These are phyloP conservation scores for Drosophila rellima DNA, from an alignment of 2,888 invertebrate genomes.

Conservation along the genomic window DNA sequence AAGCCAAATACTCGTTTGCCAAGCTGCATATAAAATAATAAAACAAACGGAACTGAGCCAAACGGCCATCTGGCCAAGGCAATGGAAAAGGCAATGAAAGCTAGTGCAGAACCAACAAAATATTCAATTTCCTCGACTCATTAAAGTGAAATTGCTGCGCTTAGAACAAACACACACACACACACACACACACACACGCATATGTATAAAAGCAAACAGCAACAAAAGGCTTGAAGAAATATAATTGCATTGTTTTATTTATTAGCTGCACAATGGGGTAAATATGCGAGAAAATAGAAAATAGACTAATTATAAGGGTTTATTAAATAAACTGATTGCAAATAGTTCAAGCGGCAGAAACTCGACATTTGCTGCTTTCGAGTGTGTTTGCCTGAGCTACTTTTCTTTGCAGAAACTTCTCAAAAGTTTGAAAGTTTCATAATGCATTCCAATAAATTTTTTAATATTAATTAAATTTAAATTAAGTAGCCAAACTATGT, in stretches of 20 bases:
- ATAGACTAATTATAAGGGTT: slow-evolving; percentile 31
- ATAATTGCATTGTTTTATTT: slow-evolving; percentile 6
- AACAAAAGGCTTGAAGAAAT: background rate
- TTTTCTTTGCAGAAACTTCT: background rate
- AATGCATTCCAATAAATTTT: too few relatives aligned
- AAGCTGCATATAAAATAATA: slow-evolving; percentile 65
- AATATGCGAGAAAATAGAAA: slow-evolving; percentile 21
- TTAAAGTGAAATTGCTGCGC: slow-evolving; percentile 81
- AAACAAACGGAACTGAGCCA: slow-evolving; percentile 34
- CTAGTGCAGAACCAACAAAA: slow-evolving; percentile 50
- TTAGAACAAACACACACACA: slow-evolving; percentile 22
- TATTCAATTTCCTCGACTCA: slow-evolving; percentile 82
- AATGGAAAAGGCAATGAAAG: background rate
- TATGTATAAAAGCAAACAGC: background rate
- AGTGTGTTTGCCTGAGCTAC: background rate
- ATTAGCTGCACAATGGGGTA: slow-evolving; percentile 15
- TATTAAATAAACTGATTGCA: slow-evolving; percentile 23
- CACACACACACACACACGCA: background rate
- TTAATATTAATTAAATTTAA: too few relatives aligned
- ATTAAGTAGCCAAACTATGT: too few relatives aligned
- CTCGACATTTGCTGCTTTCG: background rate
- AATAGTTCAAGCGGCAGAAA: background rate
- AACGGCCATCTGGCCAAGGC: slow-evolving; percentile 27
- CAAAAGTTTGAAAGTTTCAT: too few relatives aligned
- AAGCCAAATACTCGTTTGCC: slow-evolving; percentile 50